Evolutionary conservation across 1,140 invertebrate genomes (phyloP).

Genomic region (Drosophila virilis): DNA sequence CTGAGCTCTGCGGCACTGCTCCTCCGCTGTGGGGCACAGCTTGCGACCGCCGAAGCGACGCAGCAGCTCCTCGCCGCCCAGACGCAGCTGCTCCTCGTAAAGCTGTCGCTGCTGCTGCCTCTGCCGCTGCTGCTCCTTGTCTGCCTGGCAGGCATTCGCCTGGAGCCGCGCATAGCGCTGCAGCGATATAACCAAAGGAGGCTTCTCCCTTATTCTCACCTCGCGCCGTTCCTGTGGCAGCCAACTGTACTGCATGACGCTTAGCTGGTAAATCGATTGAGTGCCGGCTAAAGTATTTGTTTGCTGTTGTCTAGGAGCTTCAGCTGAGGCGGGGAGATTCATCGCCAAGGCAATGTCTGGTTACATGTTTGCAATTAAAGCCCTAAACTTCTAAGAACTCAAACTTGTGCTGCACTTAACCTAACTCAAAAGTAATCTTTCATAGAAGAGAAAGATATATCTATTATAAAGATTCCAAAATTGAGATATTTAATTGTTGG

Average conservation of each 20-base stretch:
- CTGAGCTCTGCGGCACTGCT: constrained; percentile 52
- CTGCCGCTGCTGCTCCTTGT: constrained; percentile 39
- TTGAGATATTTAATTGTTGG: too few relatives aligned
- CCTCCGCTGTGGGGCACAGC: constrained; percentile 46
- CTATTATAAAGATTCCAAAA: too few relatives aligned
- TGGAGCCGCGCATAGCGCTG: constrained; percentile 50
- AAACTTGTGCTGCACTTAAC: too few relatives aligned
- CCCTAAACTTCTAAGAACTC: too few relatives aligned
- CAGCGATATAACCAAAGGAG: constrained; percentile 58
- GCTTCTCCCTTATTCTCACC: constrained; percentile 49
- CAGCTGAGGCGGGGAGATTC: background rate
- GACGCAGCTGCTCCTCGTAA: constrained; percentile 48
- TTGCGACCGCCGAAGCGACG: constrained; percentile 50
- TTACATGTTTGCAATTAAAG: too few relatives aligned
- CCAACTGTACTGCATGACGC: constrained; percentile 67
- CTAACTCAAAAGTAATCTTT: too few relatives aligned
- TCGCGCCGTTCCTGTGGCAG: constrained; percentile 61
- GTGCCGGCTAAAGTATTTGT: background rate
- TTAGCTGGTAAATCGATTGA: background rate
- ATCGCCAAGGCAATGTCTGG: background rate
- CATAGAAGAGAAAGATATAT: too few relatives aligned
- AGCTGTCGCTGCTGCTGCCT: constrained; percentile 32
- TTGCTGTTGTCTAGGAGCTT: constrained; percentile 18
- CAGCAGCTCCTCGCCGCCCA: constrained; percentile 65
- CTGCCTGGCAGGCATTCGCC: constrained; percentile 44